phyloP scores from a whole-genome alignment of 64 coral and sea anemone genomes.

The Porites lutea region DNA sequence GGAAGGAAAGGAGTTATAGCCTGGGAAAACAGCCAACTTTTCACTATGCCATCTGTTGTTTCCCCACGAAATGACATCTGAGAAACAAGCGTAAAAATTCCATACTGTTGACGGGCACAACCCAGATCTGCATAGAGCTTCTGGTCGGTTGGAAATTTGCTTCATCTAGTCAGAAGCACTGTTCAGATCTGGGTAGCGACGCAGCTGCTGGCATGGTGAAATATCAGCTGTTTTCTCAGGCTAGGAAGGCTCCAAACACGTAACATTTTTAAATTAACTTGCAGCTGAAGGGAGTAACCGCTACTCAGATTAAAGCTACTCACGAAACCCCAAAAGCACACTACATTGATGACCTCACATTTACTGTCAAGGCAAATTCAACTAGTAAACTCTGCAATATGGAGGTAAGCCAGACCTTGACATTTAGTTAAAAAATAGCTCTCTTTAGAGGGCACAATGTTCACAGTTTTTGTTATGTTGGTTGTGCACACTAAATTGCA shows the following conservation, averaged over 20 bases:
- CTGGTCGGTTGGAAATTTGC: too few relatives aligned
- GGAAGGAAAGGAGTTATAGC: too few relatives aligned
- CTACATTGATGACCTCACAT: slow-evolving; percentile 90
- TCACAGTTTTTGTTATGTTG: background rate
- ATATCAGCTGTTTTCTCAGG: background rate
- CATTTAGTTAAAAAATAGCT: background rate
- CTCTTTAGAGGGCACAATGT: background rate
- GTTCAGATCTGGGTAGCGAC: too few relatives aligned
- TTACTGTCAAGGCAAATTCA: slow-evolving; percentile 67
- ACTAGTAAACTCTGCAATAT: slow-evolving; percentile 58
- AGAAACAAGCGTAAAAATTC: too few relatives aligned
- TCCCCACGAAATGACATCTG: too few relatives aligned
- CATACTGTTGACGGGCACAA: too few relatives aligned
- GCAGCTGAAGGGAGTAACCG: slow-evolving; percentile 64
- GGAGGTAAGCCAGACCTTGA: slow-evolving; percentile 32
- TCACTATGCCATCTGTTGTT: too few relatives aligned
- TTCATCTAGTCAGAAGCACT: too few relatives aligned
- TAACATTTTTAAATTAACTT: background rate
- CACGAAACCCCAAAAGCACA: slow-evolving; percentile 84
- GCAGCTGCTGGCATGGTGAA: too few relatives aligned
- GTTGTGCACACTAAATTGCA: background rate
- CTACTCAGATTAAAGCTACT: slow-evolving; percentile 69
- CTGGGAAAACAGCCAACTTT: too few relatives aligned
- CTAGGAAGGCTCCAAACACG: background rate
- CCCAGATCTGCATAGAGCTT: too few relatives aligned